Conservation (phyloP, 2,888 invertebrate species). For the Cremastobaeus sp. region DNA sequence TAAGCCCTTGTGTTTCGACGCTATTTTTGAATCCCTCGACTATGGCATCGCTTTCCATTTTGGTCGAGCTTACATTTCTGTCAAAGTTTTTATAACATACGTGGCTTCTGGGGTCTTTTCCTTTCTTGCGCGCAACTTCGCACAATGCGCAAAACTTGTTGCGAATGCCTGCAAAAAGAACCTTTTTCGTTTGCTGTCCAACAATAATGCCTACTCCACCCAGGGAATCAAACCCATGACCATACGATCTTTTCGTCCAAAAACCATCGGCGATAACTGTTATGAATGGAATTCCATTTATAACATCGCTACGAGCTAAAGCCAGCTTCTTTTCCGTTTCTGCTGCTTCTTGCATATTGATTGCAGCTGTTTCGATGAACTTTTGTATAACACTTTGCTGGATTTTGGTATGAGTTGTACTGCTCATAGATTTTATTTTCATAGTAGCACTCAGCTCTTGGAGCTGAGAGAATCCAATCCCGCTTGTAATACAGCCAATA, state of each 20-base stretch:
- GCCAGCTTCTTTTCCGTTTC: not conserved
- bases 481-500: conserved; percentile 1
- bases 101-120: too few species aligned
- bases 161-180: too few species aligned
- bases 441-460: conserved; percentile 2
- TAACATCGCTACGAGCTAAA: conserved; percentile 1
- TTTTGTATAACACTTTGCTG: not conserved
- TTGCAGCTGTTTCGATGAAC: not conserved
- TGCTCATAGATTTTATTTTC: not conserved
- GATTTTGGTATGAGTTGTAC: not conserved
- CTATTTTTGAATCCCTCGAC: too few species aligned
- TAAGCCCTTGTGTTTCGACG: too few species aligned
- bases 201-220: not conserved
- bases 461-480: conserved; percentile 3
- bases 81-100: too few species aligned
- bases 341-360: not conserved
- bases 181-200: too few species aligned
- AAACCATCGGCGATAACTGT: conserved; percentile 39
- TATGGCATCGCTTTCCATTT: too few species aligned
- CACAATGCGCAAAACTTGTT: too few species aligned
- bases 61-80: too few species aligned
- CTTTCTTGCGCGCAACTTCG: too few species aligned
- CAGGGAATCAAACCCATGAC: conserved; percentile 38
- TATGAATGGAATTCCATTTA: conserved; percentile 44
- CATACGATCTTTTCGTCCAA: conserved; percentile 50